Evolutionary conservation across 1,140 invertebrate genomes (phyloP).

Genomic region (Ips typographus): DNA sequence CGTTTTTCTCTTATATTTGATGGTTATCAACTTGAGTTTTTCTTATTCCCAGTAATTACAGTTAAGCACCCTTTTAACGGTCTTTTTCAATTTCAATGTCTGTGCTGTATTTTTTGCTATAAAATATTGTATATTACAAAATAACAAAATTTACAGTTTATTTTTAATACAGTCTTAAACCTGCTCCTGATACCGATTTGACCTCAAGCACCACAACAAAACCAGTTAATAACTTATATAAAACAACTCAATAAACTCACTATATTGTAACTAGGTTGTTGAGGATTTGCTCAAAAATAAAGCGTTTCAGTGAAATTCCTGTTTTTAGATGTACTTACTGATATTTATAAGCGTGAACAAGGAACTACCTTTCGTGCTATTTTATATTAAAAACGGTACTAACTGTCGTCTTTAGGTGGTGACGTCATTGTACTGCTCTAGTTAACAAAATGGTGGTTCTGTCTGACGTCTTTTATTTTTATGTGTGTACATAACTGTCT

Average conservation of each 20-base stretch:
- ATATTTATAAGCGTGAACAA: conserved; percentile 27
- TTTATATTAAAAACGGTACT: conserved; percentile 38
- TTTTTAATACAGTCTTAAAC: too few relatives aligned
- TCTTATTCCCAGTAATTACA: too few relatives aligned
- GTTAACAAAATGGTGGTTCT: not conserved
- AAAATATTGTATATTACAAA: too few relatives aligned
- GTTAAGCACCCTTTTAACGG: too few relatives aligned
- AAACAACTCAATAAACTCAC: not conserved
- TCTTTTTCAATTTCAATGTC: too few relatives aligned
- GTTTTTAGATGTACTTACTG: conserved; percentile 20
- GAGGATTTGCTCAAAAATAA: conserved; percentile 39
- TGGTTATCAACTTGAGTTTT: too few relatives aligned
- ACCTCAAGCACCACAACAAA: too few relatives aligned
- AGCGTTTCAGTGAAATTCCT: conserved; percentile 29
- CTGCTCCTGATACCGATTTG: too few relatives aligned
- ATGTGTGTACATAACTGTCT: conserved; percentile 6
- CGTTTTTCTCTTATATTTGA: too few relatives aligned
- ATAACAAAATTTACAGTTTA: too few relatives aligned
- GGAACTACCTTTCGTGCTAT: conserved; percentile 33
- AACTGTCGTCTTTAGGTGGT: conserved; percentile 14
- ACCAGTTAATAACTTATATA: too few relatives aligned
- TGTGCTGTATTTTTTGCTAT: too few relatives aligned
- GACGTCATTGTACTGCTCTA: not conserved
- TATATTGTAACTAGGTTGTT: conserved; percentile 8
- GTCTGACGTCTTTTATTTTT: not conserved